Percentiles rank a stretch among this genome's conserved stretches.
Evolutionary conservation across 2,113 vertebrate genomes (phyloP).

Genomic region (Phylloscopus whistleri): DNA sequence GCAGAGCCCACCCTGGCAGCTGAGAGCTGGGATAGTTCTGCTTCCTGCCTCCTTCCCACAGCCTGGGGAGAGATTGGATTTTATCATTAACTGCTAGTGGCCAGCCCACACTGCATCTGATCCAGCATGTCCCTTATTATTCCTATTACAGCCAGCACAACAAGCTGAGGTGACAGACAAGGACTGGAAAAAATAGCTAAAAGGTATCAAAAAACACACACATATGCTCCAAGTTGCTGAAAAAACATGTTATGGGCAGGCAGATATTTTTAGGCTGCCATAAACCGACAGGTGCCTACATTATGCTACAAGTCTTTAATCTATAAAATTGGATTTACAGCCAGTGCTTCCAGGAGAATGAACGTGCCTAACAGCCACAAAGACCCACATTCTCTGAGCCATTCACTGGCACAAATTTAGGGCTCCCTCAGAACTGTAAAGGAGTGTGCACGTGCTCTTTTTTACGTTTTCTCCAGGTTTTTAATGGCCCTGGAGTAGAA

Average conservation of each 20-base stretch:
- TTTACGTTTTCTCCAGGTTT: background rate
- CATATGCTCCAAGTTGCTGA: slow-evolving; percentile 16
- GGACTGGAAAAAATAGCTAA: background rate
- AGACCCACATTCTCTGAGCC: background rate
- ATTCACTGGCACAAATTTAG: background rate
- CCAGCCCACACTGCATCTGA: background rate
- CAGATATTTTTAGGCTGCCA: slow-evolving; percentile 41
- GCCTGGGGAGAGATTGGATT: background rate
- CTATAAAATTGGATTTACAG: slow-evolving; percentile 34
- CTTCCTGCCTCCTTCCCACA: background rate
- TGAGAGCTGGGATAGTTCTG: background rate
- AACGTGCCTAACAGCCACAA: background rate
- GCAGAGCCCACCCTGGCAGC: background rate
- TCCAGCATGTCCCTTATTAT: background rate
- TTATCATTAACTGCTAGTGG: background rate
- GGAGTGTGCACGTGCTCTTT: background rate
- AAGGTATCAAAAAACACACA: background rate
- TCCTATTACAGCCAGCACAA: background rate
- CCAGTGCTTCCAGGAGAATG: background rate
- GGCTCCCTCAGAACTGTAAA: background rate
- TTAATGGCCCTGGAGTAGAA: background rate
- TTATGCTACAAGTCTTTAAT: slow-evolving; percentile 3
- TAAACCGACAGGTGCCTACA: slow-evolving; percentile 41
- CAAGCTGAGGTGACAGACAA: slow-evolving; percentile 44
- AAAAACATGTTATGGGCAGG: slow-evolving; percentile 28